These are phyloP conservation scores for Nematolebias whitei DNA, from an alignment of 2,113 vertebrate genomes.

Conservation along the genomic window DNA sequence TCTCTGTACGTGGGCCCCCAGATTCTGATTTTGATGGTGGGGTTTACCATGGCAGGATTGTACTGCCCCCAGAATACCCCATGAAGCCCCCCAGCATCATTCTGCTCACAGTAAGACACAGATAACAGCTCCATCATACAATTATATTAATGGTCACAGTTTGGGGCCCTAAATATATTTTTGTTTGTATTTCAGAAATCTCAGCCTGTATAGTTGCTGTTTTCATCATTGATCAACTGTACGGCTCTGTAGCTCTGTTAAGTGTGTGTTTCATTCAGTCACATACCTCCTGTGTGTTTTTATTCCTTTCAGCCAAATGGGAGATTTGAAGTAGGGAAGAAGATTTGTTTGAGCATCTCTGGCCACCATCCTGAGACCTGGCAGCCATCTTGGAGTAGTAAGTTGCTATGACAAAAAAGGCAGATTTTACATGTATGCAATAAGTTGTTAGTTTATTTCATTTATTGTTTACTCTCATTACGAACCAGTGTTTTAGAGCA, in stretches of 20 bases:
- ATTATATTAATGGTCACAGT: background rate
- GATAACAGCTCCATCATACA: background rate
- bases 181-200: background rate
- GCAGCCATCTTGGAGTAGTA: conserved; percentile 99
- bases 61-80: conserved; percentile 96
- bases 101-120: conserved; percentile 89
- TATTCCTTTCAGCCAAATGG: conserved; percentile 87
- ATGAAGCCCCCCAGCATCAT: conserved; percentile 99
- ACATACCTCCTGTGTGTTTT: background rate
- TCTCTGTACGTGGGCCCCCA: conserved; percentile 95
- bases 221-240: too few species aligned
- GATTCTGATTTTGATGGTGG: conserved; percentile 98
- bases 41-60: conserved; percentile 95
- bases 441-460: background rate
- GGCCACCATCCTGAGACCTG: conserved; percentile 99
- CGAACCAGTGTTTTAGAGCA: too few species aligned
- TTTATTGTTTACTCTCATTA: too few species aligned
- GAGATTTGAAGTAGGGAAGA: conserved; percentile 98
- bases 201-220: too few species aligned
- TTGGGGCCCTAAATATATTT: background rate
- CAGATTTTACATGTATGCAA: background rate
- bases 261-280: background rate
- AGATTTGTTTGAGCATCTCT: conserved; percentile 98
- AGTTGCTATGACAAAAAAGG: conserved; percentile 71
- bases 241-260: conserved; percentile 3